Evolutionary conservation across 2,113 vertebrate genomes (phyloP).

Genomic region (Pomatostomus ruficeps): DNA sequence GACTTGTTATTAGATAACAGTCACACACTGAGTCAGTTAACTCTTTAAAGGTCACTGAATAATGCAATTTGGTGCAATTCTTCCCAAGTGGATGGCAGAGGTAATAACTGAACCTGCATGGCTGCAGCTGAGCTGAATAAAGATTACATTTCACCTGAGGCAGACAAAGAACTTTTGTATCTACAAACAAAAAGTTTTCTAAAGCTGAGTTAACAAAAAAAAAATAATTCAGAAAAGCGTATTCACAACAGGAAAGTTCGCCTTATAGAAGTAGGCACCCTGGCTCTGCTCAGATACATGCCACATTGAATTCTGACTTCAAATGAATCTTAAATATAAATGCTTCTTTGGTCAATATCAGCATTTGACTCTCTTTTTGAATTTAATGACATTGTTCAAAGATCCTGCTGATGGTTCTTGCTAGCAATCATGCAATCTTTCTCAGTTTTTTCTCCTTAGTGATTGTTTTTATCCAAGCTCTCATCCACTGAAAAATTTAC

Average conservation of each 20-base stretch:
- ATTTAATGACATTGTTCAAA: background rate
- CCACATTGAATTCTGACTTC: background rate
- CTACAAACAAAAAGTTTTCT: background rate
- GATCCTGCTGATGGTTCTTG: background rate
- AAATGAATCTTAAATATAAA: background rate
- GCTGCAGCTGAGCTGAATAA: background rate
- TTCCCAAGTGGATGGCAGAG: background rate
- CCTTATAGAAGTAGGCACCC: background rate
- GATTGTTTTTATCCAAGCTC: background rate
- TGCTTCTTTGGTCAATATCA: background rate
- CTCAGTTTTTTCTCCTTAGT: background rate
- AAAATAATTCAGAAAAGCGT: background rate
- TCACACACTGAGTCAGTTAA: background rate
- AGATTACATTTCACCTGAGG: background rate
- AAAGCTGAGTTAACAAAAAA: background rate
- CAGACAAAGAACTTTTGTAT: background rate
- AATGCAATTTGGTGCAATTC: background rate
- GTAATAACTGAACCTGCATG: background rate
- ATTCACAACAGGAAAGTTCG: background rate
- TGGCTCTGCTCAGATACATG: background rate
- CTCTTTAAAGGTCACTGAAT: slow-evolving; percentile 32
- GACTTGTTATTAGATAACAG: background rate
- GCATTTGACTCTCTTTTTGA: background rate
- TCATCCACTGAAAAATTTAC: background rate
- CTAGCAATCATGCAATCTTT: background rate